Evolutionary conservation across 2,797 vertebrate species (phyloP).

Genomic region (Coendou prehensilis): DNA sequence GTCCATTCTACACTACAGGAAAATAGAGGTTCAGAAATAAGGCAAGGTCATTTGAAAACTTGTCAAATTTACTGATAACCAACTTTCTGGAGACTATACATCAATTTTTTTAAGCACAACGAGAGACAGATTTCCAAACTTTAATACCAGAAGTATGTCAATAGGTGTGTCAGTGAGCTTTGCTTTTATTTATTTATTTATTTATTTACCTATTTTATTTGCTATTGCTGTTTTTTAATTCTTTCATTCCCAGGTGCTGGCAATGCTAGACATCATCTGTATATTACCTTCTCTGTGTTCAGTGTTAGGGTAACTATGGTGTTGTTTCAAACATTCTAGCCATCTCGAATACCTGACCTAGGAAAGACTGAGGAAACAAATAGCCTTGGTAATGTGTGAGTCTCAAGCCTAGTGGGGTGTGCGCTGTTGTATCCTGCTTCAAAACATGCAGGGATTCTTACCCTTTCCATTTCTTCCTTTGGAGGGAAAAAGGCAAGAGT

Average conservation of each 20-base stretch:
- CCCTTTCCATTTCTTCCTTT: neutral
- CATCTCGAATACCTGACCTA: neutral
- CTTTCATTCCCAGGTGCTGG: neutral
- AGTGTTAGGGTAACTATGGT: neutral
- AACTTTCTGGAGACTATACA: neutral
- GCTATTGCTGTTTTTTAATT: neutral
- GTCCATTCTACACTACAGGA: neutral
- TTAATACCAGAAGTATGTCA: neutral
- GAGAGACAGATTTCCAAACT: slow-evolving; percentile 21
- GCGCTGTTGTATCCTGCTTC: neutral
- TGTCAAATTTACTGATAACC: neutral
- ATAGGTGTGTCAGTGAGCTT: neutral
- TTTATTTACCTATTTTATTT: neutral
- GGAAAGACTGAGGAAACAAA: neutral
- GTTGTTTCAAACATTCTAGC: neutral
- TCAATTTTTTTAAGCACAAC: slow-evolving; percentile 5
- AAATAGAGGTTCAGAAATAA: neutral
- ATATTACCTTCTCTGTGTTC: neutral
- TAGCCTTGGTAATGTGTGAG: neutral
- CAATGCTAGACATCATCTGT: neutral
- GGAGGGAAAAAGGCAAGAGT: neutral
- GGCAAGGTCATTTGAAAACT: neutral
- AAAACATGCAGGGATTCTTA: neutral
- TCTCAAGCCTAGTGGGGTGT: too few species aligned
- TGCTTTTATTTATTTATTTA: neutral